Evolutionary conservation across 1,140 invertebrate species (phyloP), one percentile per base, ranked within the genome.

Genomic region (Parapsyche elsis): DNA sequence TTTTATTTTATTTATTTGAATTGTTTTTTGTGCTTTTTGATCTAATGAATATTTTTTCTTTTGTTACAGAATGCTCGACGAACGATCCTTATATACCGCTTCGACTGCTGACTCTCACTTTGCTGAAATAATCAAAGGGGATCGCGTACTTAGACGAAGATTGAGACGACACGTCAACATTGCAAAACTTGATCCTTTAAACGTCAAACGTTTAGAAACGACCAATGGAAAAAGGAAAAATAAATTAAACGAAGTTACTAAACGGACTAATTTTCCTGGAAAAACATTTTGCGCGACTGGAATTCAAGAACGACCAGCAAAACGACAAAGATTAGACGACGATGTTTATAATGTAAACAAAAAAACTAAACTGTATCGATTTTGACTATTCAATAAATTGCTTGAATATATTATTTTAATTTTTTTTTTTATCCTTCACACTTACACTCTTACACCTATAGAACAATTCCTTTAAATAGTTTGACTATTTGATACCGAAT

Each of bases 21-120:
- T n/a, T 71, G 5, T 12, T 44, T 38, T 44, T 30, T 38, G 23
- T 45, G 9, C 30, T 30, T 71, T 9, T 44, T 45, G 5, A 7
- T 67, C 61, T 38, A 38, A 38, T 38, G 2, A 4, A 38, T 70
- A 21, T 44, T 9, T 73, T 73, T 53, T 53, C 12, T 75, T 75
- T 75, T 75, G 73, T 75, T 75, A 53, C 57, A 67, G 76, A 23
- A 44, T 49, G n/a, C n/a, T 78, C 9, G 77, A 77, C 23, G 59
- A 19, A 7, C 19, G 59, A 19, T 77, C 76, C 4, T 44, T 77
- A 10, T 67, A 77, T n/a, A 71, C 67, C 2, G 77, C 77, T 38
- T 78, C 77, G 2, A 70, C 45, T 14, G 67, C 71, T 26, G 12
- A 19, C 44, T 7, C 12, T 5, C 14, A 26, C 7, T 78, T 61